Base-by-base conservation (phyloP, 1,140 invertebrate species). In the Drosophila oshimai region DNA sequence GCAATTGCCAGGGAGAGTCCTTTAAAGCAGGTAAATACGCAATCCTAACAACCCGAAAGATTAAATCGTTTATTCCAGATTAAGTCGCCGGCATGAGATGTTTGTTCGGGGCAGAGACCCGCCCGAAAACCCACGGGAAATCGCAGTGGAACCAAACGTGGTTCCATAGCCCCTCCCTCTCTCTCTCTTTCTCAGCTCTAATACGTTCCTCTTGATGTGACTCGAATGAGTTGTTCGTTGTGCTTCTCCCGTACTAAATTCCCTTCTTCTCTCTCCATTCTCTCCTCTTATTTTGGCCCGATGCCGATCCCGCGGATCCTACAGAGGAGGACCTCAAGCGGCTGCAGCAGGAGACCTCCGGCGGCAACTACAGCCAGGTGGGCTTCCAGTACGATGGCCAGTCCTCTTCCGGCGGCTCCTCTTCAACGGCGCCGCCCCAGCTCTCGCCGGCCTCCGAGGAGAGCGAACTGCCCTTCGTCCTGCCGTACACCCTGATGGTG, bases 321-420 rank as follows among this genome's bases (percentile, higher is more conserved):
- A 26, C 91, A 98, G 97, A 98, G 91, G 97, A 98, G 91, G 97
- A 98, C 91, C 92, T 96, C 84, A 98, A 98, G 91, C 92, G 97
- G 28, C 93, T 97, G 34, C 95, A 97, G 74, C 94, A 96, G 67
- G 91, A 92, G 46, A 86, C 79, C 33, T 84, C 74, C 5, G 75
- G 86, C 26, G 71, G 89, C 33, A 80, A 55, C 37, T 98, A 98
- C 83, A 94, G 94, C 47, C 95, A 97, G 91, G 95, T 97, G 7
- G 94, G 93, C 4, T 98, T 96, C 87, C 95, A 94, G 74, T 98
- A 99, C 90, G 95, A 95, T 58, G 69, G 65, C 10, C 67, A 74
- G 37, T n/a, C 41, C 0, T 26, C 41, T 31, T 44, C 58, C 6
- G 34, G 37, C 4, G 12, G n/a, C 2, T 39, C 37, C 22, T 33